Percentiles rank a stretch among this genome's conserved stretches.
phyloP scores from a whole-genome alignment of 2,113 vertebrate genomes.

The Bufo bufo region DNA sequence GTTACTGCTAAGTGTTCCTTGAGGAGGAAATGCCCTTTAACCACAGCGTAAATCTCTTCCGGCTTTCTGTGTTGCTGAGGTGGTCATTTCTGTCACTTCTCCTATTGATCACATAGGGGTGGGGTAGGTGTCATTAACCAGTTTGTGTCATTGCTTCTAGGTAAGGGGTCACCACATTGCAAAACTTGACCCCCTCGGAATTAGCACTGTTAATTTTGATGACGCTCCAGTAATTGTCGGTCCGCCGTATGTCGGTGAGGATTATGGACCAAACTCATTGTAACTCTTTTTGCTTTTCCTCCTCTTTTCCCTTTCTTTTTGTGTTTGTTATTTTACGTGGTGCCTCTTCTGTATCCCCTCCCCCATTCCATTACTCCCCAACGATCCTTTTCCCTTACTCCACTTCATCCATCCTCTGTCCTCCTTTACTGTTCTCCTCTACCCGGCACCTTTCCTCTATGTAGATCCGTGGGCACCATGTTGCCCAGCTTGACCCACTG shows the following conservation, averaged over 20 bases:
- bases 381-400: slow-evolving; percentile 39
- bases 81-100: neutral
- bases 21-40: neutral
- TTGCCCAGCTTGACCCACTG: slow-evolving; percentile 98
- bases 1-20: neutral
- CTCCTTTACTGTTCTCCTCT: slow-evolving; percentile 60
- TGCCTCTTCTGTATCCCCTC: slow-evolving; percentile 53
- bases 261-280: slow-evolving; percentile 72
- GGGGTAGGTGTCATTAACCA: slow-evolving; percentile 65
- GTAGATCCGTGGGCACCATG: slow-evolving; percentile 99
- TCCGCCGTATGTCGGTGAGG: slow-evolving; percentile 92
- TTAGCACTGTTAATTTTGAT: slow-evolving; percentile 97
- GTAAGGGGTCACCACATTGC: slow-evolving; percentile 95
- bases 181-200: slow-evolving; percentile 94
- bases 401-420: slow-evolving; percentile 54
- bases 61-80: neutral
- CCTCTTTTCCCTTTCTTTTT: slow-evolving; percentile 51
- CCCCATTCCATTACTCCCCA: slow-evolving; percentile 10
- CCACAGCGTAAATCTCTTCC: neutral
- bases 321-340: slow-evolving; percentile 56
- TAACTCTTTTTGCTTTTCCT: slow-evolving; percentile 66
- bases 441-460: slow-evolving; percentile 64
- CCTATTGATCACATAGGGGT: neutral
- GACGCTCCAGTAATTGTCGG: slow-evolving; percentile 84
- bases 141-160: slow-evolving; percentile 80